Conservation (phyloP, 2,797 vertebrate genomes). For the Phoxinus dragarum region DNA sequence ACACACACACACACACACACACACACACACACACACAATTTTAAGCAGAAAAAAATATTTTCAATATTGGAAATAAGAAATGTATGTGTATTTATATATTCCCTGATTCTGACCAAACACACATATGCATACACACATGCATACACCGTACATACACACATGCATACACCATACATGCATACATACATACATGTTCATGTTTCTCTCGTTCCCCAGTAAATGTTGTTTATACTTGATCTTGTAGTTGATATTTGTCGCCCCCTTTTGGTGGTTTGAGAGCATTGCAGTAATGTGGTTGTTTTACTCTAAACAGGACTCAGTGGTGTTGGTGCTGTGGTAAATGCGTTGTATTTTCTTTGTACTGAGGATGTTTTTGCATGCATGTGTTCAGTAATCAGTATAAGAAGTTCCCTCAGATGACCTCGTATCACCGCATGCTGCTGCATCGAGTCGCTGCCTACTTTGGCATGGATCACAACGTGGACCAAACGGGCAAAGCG, state of each 20-base stretch:
- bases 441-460: conserved; percentile 97
- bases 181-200: too few species aligned
- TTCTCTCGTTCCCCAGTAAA: not conserved
- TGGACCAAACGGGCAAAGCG: conserved; percentile 98
- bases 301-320: not conserved
- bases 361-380: not conserved
- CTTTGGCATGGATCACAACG: conserved; percentile 99
- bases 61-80: too few species aligned
- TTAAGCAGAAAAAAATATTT: too few species aligned
- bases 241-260: conserved; percentile 26
- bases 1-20: too few species aligned
- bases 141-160: too few species aligned
- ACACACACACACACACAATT: too few species aligned
- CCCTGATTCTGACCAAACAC: too few species aligned
- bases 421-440: conserved; percentile 98
- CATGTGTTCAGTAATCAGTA: conserved; percentile 89
- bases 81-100: too few species aligned
- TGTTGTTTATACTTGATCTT: not conserved
- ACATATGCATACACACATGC: too few species aligned
- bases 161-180: too few species aligned
- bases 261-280: conserved; percentile 16
- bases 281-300: conserved; percentile 7
- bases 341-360: not conserved
- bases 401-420: conserved; percentile 99
- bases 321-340: not conserved